Base-by-base conservation (phyloP, 2,113 vertebrate species). In the Dipodomys merriami region DNA sequence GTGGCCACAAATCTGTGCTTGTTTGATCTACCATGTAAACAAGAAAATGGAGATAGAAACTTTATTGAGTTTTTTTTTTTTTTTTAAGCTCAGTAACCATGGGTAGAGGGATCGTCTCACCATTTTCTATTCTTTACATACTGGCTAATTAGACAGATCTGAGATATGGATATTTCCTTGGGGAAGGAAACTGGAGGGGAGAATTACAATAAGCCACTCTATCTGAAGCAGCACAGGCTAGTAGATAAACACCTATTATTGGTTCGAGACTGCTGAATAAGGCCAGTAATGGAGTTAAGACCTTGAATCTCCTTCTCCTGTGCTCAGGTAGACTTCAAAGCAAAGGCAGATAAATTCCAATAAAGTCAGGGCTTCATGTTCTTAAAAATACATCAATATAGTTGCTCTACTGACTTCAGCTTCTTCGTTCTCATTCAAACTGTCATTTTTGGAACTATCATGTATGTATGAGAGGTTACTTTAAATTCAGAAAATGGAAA, bases 61-160 rank as follows among this genome's bases (percentile, higher is more conserved):
- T 81, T 93, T 53, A 91, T 64, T 65, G 96, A 95, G 25, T 82
- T 97, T 93, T 93, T 90, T 5, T 22, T n/a, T 16, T 22, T 97
- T 94, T 94, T 92, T 49, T 88, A 96, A 96, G 87, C 29, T 92
- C 80, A 93, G 6, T 18, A 23, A 96, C 1, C 0, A 72, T 72
- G 57, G 19, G 69, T 71, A 81, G 94, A 86, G 95, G 87, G 91
- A 80, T 33, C 84, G 60, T 86, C 79, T 97, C 91, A 90, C 91
- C 74, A 86, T 94, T 87, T 46, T 89, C 68, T 91, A 10, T 94
- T 97, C 96, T 95, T 96, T 94, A 96, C 92, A 39, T 29, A 13
- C 77, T 90, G 90, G 88, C 84, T 97, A 97, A 97, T 97, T 96
- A 95, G 88, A 97, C 93, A 89, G 91, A 82, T 94, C 88, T 53